A percentile compares a stretch with the other conserved stretches of the same genome.
These are phyloP conservation scores for Sternarchorhynchus goeldii DNA, from an alignment of 2,797 vertebrate genomes.

Conservation along the genomic window DNA sequence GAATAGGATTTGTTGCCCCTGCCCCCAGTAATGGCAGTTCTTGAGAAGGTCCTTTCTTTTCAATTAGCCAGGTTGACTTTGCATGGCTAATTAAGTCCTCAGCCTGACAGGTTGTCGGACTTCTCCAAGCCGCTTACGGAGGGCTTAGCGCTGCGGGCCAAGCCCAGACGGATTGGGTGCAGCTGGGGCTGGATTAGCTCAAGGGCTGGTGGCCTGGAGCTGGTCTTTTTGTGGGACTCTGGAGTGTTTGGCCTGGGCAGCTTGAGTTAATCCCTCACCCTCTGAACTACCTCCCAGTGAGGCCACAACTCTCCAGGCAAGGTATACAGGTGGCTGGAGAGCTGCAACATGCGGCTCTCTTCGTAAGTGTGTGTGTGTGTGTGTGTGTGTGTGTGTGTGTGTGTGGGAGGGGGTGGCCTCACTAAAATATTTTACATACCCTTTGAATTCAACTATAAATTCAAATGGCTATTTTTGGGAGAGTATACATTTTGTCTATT, in stretches of 20 bases:
- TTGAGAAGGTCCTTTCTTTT: constrained; percentile 69
- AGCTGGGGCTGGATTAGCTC: constrained; percentile 80
- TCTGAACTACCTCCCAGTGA: constrained; percentile 62
- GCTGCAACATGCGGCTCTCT: constrained; percentile 44
- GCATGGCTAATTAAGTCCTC: constrained; percentile 81
- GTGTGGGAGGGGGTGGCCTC: constrained; percentile 5
- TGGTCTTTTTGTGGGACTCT: constrained; percentile 73
- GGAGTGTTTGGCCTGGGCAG: constrained; percentile 72
- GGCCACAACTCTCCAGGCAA: constrained; percentile 26
- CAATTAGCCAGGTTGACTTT: constrained; percentile 80
- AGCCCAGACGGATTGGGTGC: constrained; percentile 78
- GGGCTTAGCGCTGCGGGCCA: constrained; percentile 68
- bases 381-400: constrained; percentile 53
- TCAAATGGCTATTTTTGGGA: too few relatives aligned
- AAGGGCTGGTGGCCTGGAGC: constrained; percentile 68
- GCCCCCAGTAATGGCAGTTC: constrained; percentile 55
- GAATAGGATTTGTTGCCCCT: constrained; percentile 51
- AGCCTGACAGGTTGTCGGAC: constrained; percentile 79
- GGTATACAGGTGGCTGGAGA: constrained; percentile 47
- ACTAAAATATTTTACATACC: background rate
- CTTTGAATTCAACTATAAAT: background rate
- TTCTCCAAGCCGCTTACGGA: constrained; percentile 77
- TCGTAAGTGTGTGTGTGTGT: constrained; percentile 40
- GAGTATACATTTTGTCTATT: too few relatives aligned
- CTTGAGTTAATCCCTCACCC: constrained; percentile 77